Evolutionary conservation across 2,113 vertebrate species (phyloP), one percentile per base, ranked within the genome.

Genomic region (western clawed frog (Xenopus tropicalis)): DNA sequence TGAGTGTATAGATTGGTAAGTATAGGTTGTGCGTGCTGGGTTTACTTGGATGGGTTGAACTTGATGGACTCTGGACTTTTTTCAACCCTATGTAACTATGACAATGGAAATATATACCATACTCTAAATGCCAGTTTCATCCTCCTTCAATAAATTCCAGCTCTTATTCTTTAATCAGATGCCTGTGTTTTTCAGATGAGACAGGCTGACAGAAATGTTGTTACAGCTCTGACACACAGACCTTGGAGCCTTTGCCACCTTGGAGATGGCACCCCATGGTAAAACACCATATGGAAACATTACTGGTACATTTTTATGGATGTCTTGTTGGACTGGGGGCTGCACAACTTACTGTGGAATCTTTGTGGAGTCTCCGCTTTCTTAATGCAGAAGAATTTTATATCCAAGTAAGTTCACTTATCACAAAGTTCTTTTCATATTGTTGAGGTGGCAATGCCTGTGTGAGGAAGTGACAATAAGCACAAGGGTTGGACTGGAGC

Each of bases 291-390:
- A 0, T 96, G 93, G 94, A 93, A 91, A 72, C 95, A 95, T 5
- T 82, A 87, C 10, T 71, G 89, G 69, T 88, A 87, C 21, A 80
- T 91, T 69, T 11, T 84, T 1, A 5, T 97, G 90, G 97, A 99
- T 64, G 67, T 96, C 10, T 3, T 92, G 42, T 73, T 98, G 21
- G 96, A 98, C 20, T 98, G 94, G 95, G 93, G 91, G 14, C 86
- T 96, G 2, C 93, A 99, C 79, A 90, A 92, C 12, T 81, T 98
- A 78, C 72, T 98, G 74, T 99, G 97, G 96, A 86, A 88, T 71
- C 65, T 99, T 8, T 99, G 97, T 56, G 97, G 97, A 4, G 24
- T 93, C 70, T 99, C 97, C 0, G 96, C 91, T 52, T 95, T 98
- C 84, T 90, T 99, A 61, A 83, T 97, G 58, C 95, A 99, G 79